Conservation (phyloP, 2,797 vertebrate genomes). For the Platalea minor region DNA sequence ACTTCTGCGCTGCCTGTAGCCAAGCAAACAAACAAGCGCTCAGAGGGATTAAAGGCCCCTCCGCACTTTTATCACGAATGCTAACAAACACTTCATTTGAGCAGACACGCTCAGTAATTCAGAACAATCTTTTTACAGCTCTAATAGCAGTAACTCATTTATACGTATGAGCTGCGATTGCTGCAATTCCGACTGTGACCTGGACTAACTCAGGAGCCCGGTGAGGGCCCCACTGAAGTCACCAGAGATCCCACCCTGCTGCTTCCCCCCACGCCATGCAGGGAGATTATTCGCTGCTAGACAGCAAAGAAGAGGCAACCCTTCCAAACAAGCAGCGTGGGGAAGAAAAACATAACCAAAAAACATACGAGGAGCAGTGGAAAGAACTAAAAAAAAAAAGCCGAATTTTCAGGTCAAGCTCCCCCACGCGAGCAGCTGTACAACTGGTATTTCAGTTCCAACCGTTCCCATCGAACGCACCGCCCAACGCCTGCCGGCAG, state of each 20-base stretch:
- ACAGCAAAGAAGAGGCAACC: not conserved
- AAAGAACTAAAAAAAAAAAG: no score
- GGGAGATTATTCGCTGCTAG: accelerated
- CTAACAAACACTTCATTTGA: accelerated
- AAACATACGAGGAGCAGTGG: not conserved
- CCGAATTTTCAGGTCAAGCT: not conserved
- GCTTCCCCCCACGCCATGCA: accelerated
- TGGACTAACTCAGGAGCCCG: not conserved
- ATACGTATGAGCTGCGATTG: accelerated
- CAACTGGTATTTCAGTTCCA: not conserved
- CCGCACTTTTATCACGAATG: accelerated
- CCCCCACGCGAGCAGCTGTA: no score
- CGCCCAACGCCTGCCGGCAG: not conserved
- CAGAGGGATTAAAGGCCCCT: not conserved
- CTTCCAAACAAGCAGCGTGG: not conserved
- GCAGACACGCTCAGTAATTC: accelerated
- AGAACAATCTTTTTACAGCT: accelerated
- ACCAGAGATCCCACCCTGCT: no score
- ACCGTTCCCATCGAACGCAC: no score
- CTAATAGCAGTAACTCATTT: accelerated
- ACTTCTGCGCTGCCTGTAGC: not conserved
- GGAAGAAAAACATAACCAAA: not conserved
- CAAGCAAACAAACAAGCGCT: not conserved
- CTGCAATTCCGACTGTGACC: accelerated
- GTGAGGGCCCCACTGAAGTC: not conserved